Base-by-base conservation (phyloP, 2,797 vertebrate species). In the Sebastes minor region DNA sequence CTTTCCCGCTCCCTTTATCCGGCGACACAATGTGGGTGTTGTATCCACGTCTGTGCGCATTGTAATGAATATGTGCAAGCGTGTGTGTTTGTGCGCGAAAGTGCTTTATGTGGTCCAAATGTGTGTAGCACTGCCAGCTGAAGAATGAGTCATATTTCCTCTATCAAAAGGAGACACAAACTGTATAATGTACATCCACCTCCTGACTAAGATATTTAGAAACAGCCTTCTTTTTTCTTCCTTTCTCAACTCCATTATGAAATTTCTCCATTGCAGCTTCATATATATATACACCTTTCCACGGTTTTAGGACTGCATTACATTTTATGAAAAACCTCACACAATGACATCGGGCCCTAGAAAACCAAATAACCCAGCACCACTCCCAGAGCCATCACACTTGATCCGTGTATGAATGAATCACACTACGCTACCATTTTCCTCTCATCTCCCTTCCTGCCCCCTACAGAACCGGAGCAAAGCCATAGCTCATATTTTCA, bases 391-490 rank as follows among this genome's bases (percentile, higher is more conserved):
- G 86, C 89, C 86, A 90, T 92, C 94, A 89, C 83, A 87, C 90
- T 93, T 88, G 87, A 91, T 92, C 86, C 83, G 59, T 78, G 84
- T 84, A 77, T 89, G 89, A 94, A 92, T 89, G 90, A 91, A 92
- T 92, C 90, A 86, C 80, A 83, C 90, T 82, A 77, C 76, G 86
- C 87, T 78, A 89, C 88, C 81, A 84, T 93, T 91, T 92, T 73
- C 76, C 82, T 86, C 91, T 88, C 90, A 87, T 90, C 89, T 88
- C 82, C 82, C 78, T 90, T 85, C 86, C 84, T 82, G 81, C 87
- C 90, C 83, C 84, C 76, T 81, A 83, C 88, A 91, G 86, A 89
- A 85, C 78, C 78, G 13, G 60, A 92, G 90, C 86, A 66, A 82
- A 91, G 85, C 91, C 78, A 76, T 80, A 85, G 92, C 90, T 93